Conservation (phyloP, 2,113 vertebrate genomes). For the Epinephelus fuscoguttatus region DNA sequence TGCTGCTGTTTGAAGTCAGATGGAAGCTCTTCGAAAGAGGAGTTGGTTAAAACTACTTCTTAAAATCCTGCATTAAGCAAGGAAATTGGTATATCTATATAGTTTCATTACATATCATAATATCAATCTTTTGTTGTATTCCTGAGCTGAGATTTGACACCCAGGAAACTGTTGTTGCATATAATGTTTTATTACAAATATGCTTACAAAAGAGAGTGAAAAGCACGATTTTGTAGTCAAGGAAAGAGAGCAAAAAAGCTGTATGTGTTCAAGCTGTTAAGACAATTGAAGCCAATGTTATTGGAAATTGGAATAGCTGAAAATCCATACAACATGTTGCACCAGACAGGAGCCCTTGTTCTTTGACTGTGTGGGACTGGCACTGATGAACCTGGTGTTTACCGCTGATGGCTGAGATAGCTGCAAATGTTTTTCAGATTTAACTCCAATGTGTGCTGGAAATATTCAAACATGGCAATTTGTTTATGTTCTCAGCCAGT, state of each 20-base stretch:
- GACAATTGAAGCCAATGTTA: background rate
- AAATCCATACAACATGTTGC: constrained; percentile 7
- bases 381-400: background rate
- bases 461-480: constrained; percentile 11
- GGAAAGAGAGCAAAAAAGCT: background rate
- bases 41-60: background rate
- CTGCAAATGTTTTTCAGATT: constrained; percentile 4
- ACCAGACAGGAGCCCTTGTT: background rate
- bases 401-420: background rate
- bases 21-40: background rate
- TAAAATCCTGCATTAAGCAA: background rate
- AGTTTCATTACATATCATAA: background rate
- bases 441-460: background rate
- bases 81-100: background rate
- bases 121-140: background rate
- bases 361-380: background rate
- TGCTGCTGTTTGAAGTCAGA: constrained; percentile 13
- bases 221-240: background rate
- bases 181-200: background rate
- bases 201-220: background rate
- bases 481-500: background rate
- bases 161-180: background rate
- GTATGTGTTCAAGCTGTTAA: background rate
- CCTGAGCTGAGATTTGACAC: background rate
- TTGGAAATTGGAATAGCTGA: background rate